Evolutionary conservation across 2,797 vertebrate genomes (phyloP), one percentile per base, ranked within the genome.

Genomic region (Hyperoplus immaculatus): DNA sequence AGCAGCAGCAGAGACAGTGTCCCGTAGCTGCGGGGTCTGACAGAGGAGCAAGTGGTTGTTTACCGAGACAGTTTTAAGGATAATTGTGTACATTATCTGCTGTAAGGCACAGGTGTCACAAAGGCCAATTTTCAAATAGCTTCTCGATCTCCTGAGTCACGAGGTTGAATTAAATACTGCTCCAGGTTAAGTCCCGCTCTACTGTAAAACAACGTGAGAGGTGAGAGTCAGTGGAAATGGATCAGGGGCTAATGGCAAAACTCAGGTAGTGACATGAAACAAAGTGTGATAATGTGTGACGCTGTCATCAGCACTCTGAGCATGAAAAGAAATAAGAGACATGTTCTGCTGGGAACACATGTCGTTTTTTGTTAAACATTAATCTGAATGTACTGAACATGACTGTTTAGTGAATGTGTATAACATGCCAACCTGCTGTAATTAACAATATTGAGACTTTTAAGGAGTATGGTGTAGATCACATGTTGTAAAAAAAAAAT

Each of bases 61-160:
- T 88, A 90, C 85, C 41, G 78, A 84, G 81, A 91, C 88, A 87
- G 89, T 94, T 90, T 87, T 54, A 45, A 75, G 66, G 89, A 92
- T 90, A 93, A 93, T 92, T 91, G 87, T 87, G 80, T 53, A 86
- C 86, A 87, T 87, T 81, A 91, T 89, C 65, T 67, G 78, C 79
- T 79, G 57, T 81, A 72, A 87, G 88, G 58, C 77, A 85, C 77
- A 81, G 74, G 77, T 61, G 78, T 75, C 78, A 81, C 61, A 55
- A 72, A 72, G 73, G 82, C 63, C 58, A 72, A 76, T 72, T 82
- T 69, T 66, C 49, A 61, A 75, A 78, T 75, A 65, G 65, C 21
- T 21, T 77, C 74, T 81, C 64, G 73, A 79, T 80, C 81, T 80
- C 46, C 63, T 16, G 29, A 56, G 55, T 67, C 72, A 57, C 77